Evolutionary conservation across 2,797 vertebrate species (phyloP).

Genomic region (Thamnophis elegans): DNA sequence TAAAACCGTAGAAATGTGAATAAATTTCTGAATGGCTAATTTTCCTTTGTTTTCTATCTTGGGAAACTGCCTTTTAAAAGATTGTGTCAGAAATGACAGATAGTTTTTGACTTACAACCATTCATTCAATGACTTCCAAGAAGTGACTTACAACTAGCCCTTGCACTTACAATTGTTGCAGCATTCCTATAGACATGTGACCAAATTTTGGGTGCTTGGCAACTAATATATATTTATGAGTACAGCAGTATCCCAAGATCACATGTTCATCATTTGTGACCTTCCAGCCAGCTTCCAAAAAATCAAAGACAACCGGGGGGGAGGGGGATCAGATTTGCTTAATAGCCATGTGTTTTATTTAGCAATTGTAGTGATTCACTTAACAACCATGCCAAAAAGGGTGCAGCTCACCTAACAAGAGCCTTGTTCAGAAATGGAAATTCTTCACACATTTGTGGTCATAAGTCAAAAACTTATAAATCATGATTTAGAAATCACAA

Average conservation of each 20-base stretch:
- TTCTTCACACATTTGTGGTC: no score
- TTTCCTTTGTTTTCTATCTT: background rate
- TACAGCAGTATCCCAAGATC: background rate
- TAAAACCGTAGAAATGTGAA: background rate
- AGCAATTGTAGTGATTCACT: background rate
- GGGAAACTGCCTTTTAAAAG: no score
- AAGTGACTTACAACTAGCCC: background rate
- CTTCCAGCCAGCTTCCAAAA: background rate
- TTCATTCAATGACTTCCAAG: background rate
- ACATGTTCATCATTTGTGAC: background rate
- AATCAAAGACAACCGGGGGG: background rate
- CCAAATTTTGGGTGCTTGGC: no score
- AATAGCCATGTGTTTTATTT: background rate
- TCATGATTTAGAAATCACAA: no score
- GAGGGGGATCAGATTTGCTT: background rate
- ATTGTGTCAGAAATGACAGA: background rate
- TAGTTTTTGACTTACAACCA: background rate
- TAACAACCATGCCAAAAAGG: background rate
- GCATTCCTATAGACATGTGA: no score
- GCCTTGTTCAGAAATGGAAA: no score
- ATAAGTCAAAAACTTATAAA: background rate
- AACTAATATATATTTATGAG: background rate
- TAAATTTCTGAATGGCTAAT: background rate
- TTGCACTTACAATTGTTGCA: background rate
- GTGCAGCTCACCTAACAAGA: no score